phyloP scores from a whole-genome alignment of 2,113 vertebrate species.

The Nipponia nippon region DNA sequence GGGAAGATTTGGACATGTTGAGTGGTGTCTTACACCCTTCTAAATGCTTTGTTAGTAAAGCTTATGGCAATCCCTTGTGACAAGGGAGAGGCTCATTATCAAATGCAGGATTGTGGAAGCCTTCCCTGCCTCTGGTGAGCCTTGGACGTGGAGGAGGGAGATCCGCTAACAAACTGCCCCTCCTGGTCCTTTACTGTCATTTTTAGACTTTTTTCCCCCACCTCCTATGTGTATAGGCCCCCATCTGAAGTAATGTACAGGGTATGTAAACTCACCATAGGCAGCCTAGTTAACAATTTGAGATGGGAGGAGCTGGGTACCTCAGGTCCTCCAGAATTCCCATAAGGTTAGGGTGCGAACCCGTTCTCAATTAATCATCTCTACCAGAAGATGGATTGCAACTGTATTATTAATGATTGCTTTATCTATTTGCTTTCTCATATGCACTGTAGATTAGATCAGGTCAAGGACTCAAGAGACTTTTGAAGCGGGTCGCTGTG shows the following conservation, averaged over 20 bases:
- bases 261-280: background rate
- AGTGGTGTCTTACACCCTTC: background rate
- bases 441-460: background rate
- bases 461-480: background rate
- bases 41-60: background rate
- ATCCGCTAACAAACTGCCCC: background rate
- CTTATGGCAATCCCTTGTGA: background rate
- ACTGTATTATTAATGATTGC: background rate
- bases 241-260: background rate
- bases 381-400: background rate
- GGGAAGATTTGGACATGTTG: background rate
- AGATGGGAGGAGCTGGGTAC: background rate
- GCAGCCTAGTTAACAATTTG: background rate
- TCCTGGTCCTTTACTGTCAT: background rate
- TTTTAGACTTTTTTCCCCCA: background rate
- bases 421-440: background rate
- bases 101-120: background rate
- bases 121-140: background rate
- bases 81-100: background rate
- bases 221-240: too few species aligned
- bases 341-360: background rate
- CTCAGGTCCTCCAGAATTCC: background rate
- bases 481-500: background rate
- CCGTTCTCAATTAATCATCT: background rate
- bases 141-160: rapidly evolving